Evolutionary conservation across 2,797 vertebrate genomes (phyloP).

Genomic region (Sebastes oblongus): DNA sequence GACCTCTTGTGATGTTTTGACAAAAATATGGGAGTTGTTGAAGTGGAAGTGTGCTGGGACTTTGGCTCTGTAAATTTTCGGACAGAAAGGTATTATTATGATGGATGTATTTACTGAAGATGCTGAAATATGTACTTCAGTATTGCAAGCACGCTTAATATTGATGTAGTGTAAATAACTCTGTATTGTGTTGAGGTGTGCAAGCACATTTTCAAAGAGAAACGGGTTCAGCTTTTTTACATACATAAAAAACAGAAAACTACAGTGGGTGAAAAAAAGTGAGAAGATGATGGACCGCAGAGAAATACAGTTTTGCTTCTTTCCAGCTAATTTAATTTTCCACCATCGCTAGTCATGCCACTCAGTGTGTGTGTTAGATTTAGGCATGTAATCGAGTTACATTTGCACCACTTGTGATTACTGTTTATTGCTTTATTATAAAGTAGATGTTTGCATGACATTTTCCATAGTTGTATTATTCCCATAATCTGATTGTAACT

Average conservation of each 20-base stretch:
- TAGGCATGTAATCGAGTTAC: background rate
- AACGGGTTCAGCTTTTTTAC: background rate
- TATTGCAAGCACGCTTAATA: background rate
- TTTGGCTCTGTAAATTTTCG: background rate
- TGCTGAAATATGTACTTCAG: slow-evolving; percentile 21
- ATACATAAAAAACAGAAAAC: background rate
- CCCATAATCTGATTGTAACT: background rate
- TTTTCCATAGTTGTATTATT: background rate
- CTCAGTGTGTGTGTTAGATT: background rate
- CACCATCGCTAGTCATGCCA: background rate
- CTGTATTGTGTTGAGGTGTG: background rate
- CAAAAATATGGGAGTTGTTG: background rate
- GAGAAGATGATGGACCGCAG: background rate
- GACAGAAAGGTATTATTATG: background rate
- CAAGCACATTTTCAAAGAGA: background rate
- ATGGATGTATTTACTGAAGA: background rate
- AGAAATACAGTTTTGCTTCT: background rate
- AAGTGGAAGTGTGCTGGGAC: background rate
- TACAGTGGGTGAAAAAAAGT: background rate
- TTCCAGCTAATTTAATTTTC: background rate
- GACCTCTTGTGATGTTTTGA: slow-evolving; percentile 2
- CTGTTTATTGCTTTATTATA: background rate
- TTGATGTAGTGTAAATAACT: slow-evolving; percentile 1
- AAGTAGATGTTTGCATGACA: background rate
- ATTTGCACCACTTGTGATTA: background rate